Base-by-base conservation (phyloP, 2,888 invertebrate species). In the Agrenia bidenticulata region DNA sequence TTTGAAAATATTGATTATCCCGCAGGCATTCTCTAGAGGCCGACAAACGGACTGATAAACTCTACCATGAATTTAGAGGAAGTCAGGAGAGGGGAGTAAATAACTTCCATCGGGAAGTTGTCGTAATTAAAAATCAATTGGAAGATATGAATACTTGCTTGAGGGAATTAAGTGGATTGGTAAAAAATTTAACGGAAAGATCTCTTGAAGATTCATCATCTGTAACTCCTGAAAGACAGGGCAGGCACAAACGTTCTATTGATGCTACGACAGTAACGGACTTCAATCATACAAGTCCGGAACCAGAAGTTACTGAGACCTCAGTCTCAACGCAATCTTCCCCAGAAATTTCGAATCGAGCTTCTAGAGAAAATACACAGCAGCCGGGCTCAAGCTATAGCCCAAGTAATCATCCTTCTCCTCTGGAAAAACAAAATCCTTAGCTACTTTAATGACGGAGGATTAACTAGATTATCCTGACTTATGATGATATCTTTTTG, bases 121-220 rank as follows among this genome's bases (percentile, higher is more conserved):
- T 74, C 15, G 41, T 66, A 2, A 68, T 76, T 2, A 75, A 72
- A 57, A 74, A 58, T 61, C 69, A 75, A 45, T 37, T 76, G 9
- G 76, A 75, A 24, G 74, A 76, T 41, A 72, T 76, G 69, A 71
- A 65, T 19, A 70, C 66, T n/a, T 53, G 66, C 24, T 61, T 76
- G 1, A 56, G 73, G 19, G 76, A 75, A 54, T 41, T 76, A 9
- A 68, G 64, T 49, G 54, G 61, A 17, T 42, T 66, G 1, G 73
- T 76, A 15, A 76, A 76, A 61, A 39, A 54, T 2, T 45, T 74
- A 19, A 66, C 67, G n/a, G 76, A 76, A 39, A 71, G 72, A 23
- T 59, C 69, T n/a, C 63, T 70, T 26, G 67, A 69, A 23, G 62
- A 67, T 19, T 61, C 73, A 11, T 63, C 70, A 1, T 68, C 67